Evolutionary conservation across 2,888 invertebrate species (phyloP), one percentile per base, ranked within the genome.

Genomic region (Eilema griseolum): DNA sequence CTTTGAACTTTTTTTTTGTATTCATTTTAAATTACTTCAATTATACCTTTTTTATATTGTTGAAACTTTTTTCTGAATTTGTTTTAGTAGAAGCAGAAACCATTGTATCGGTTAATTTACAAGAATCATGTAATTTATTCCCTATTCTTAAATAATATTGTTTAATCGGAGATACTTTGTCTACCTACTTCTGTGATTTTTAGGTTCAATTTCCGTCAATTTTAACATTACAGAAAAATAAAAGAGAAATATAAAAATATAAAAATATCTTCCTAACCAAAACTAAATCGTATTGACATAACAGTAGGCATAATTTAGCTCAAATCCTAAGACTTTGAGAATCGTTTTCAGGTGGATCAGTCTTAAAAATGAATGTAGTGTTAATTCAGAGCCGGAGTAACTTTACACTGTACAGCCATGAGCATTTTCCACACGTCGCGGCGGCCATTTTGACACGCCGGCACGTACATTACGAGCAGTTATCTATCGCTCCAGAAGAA

Each of bases 401-500:
- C 41, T n/a, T 46, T 52, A 20, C 20, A 28, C 1, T 64, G 28
- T 46, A 46, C 20, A 12, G 26, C 24, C 24, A 20, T 56, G 52
- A 59, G 41, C 14, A 67, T 37, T 12, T 24, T 41, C 16, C 41
- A 33, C 52, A 69, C 11, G 26, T 5, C 16, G 14, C 11, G n/a
- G 0, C 16, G 24, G 60, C 69, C 37, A 62, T 70, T 41, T 57
- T 41, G 37, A 57, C 28, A 31, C 37, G 12, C 3, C 24, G n/a
- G 24, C 61, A 65, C 65, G 65, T 16, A 41, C 60, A 56, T 52
- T 57, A 46, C 12, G 24, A 52, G 60, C 52, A 56, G 61, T 62
- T 66, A 62, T 70, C 46, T 31, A 62, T 62, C 37, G 56, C 24
- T 28, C 3, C 52, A 61, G 33, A 28, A 70, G 62, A 67, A 62